These are phyloP conservation scores for Eumerus sabulonum DNA, from an alignment of 2,888 invertebrate genomes.

Conservation along the genomic window DNA sequence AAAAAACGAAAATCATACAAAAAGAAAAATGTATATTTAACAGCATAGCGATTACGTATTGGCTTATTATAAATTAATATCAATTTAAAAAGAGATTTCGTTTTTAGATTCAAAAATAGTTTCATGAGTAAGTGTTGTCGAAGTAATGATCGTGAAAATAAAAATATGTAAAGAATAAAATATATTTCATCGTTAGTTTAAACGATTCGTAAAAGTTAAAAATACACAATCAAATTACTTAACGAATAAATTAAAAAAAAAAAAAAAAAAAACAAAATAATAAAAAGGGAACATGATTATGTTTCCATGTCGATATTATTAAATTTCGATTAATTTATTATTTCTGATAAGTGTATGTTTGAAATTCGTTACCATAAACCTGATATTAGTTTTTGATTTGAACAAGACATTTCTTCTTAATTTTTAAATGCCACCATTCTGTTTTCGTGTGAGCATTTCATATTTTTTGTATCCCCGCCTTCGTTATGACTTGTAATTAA, in stretches of 20 bases:
- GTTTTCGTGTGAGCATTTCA: conserved; percentile 57
- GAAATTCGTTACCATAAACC: conserved; percentile 62
- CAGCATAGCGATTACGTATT: conserved; percentile 35
- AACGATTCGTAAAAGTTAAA: conserved; percentile 51
- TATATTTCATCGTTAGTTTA: conserved; percentile 54
- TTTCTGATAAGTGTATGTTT: conserved; percentile 23
- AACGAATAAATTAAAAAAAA: conserved; percentile 13
- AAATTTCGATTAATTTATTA: conserved; percentile 49
- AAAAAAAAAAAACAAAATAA: conserved; percentile 25
- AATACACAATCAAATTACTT: conserved; percentile 27
- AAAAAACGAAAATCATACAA: conserved; percentile 62
- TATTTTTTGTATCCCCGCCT: conserved; percentile 25
- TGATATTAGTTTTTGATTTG: conserved; percentile 38
- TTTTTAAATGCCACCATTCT: conserved; percentile 55
- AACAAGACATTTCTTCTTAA: conserved; percentile 29
- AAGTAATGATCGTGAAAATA: conserved; percentile 33
- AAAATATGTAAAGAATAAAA: conserved; percentile 26
- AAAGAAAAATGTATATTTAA: conserved; percentile 36
- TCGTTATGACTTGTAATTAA: conserved; percentile 6
- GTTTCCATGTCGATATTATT: conserved; percentile 54
- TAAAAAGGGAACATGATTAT: conserved; percentile 30
- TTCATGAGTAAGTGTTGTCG: conserved; percentile 40
- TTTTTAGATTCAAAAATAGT: conserved; percentile 31
- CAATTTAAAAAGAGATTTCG: too few species aligned
- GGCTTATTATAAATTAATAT: too few species aligned